Evolutionary conservation across 1,140 invertebrate genomes (phyloP).

Genomic region (Ceratina calcarata): DNA sequence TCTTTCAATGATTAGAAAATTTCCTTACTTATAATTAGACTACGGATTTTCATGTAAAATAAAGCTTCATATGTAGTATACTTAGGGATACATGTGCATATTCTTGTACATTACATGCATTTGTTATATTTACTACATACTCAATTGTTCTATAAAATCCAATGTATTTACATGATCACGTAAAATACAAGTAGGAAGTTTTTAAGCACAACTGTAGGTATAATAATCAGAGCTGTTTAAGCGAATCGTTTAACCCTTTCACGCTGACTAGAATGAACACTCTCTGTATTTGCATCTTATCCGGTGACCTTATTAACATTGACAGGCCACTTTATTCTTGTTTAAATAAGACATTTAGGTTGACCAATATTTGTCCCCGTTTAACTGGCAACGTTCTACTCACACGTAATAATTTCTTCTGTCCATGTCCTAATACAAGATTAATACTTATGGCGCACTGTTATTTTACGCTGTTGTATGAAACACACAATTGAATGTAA

Average conservation of each 20-base stretch:
- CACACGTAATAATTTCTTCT: background rate
- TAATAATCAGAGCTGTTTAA: background rate
- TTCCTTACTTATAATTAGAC: too few species aligned
- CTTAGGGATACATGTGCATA: too few species aligned
- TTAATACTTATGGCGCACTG: background rate
- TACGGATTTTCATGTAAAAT: too few species aligned
- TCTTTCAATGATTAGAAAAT: too few species aligned
- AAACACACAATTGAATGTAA: too few species aligned
- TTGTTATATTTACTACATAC: too few species aligned
- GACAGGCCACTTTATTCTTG: slow-evolving; percentile 11
- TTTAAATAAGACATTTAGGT: background rate
- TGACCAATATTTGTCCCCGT: background rate
- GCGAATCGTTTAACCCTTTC: slow-evolving; percentile 4
- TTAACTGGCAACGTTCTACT: background rate
- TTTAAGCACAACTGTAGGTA: background rate
- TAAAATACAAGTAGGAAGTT: background rate
- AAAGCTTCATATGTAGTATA: too few species aligned
- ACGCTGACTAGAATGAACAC: background rate
- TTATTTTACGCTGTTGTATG: too few species aligned
- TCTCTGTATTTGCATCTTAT: slow-evolving; percentile 36
- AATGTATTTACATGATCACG: too few species aligned
- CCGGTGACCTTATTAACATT: slow-evolving; percentile 31
- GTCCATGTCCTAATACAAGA: background rate
- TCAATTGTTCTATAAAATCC: too few species aligned
- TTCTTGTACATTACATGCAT: too few species aligned